Base-by-base conservation (phyloP, 2,888 invertebrate species). In the Hypomecis atomaria region DNA sequence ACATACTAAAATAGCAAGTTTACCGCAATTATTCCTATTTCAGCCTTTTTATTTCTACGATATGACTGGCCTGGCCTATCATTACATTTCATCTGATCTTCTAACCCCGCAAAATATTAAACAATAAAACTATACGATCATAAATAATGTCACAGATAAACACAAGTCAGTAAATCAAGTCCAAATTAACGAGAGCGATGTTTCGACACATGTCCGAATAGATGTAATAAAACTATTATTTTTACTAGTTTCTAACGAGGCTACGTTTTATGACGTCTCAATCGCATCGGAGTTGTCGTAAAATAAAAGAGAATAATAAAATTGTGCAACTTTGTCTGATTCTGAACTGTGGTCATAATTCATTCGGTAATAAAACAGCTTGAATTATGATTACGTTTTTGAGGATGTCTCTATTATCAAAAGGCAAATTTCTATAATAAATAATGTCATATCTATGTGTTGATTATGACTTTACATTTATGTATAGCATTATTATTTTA, bases 201-300 rank as follows among this genome's bases (percentile, higher is more conserved):
- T 70, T 84, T 82, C 81, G 79, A 86, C 85, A 86, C 81, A 76
- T 78, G 78, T 75, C 77, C 72, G 73, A 73, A 77, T 68, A 57
- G 70, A 56, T 57, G 76, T 71, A 70, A 74, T 85, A 82, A 85
- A 85, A 78, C 81, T 74, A 79, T 80, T 78, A 83, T 82, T 82
- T 85, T 84, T 84, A 83, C 71, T 80, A 77, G 70, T 73, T 72
- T 71, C 73, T 71, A 73, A 72, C 76, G 65, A 72, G 76, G 62
- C 72, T 74, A 78, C 78, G 69, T 64, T 85, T 87, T 86, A 87
- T 85, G 76, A 73, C 73, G 74, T 75, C 78, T 80, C 80, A 78
- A 79, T 83, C 70, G 72, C 73, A 73, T 69, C 62, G 54, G 48
- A 59, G 55, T 74, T 76, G 73, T 78, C 77, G 73, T 85, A 81